Conservation (phyloP, 2,888 invertebrate species). For the Psylliodes chrysocephalus region DNA sequence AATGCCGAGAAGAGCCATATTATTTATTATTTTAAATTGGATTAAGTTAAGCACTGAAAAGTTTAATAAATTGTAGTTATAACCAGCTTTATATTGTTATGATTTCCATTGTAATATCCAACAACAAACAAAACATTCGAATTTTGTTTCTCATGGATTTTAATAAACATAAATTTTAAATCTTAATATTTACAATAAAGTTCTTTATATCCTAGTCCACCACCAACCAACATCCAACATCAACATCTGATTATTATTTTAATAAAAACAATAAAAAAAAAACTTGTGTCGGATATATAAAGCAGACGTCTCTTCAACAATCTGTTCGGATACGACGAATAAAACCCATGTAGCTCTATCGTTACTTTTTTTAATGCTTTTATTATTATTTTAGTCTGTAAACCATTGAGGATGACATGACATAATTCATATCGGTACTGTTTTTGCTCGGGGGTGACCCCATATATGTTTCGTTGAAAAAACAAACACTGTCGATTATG, state of each 20-base stretch:
- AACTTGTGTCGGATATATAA: conserved; percentile 1
- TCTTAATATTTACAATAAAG: not conserved
- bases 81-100: no score
- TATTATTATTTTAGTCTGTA: conserved; percentile 19
- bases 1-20: no score
- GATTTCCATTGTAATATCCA: no score
- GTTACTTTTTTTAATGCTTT: conserved; percentile 15
- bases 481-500: conserved; percentile 17
- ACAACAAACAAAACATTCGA: no score
- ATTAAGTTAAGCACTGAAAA: no score
- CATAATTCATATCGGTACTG: conserved; percentile 15
- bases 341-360: conserved; percentile 12
- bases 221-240: not conserved
- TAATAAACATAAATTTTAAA: not conserved
- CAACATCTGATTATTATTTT: conserved; percentile 9
- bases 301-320: conserved; percentile 8
- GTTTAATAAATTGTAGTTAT: no score
- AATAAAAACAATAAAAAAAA: conserved; percentile 11
- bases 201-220: not conserved
- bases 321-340: conserved; percentile 9
- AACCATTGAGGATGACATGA: conserved; percentile 4
- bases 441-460: conserved; percentile 17
- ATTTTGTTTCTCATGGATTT: no score
- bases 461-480: conserved; percentile 5
- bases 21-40: no score